Conservation (phyloP, 2,888 invertebrate genomes). For the Metallyticus violacea region DNA sequence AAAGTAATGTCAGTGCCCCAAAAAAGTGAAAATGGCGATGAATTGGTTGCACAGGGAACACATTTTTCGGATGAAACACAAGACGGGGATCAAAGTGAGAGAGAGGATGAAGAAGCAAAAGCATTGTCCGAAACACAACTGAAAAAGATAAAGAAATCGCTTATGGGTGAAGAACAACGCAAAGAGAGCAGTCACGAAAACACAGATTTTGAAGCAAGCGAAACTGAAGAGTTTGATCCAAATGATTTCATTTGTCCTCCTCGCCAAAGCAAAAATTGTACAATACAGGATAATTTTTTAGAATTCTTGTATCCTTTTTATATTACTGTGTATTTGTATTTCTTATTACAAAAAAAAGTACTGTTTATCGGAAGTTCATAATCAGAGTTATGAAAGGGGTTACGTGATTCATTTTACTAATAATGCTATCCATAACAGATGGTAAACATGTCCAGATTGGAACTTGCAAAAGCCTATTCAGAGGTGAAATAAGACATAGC, state of each 20-base stretch:
- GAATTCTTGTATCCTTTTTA: conserved; percentile 69
- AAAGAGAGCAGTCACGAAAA: conserved; percentile 16
- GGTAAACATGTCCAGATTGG: too few species aligned
- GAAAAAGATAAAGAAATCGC: conserved; percentile 32
- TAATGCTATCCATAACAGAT: too few species aligned
- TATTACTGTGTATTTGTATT: too few species aligned
- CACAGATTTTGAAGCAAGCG: conserved; percentile 24
- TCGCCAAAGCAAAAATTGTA: conserved; percentile 51
- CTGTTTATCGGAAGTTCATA: too few species aligned
- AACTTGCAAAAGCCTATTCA: too few species aligned
- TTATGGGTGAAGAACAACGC: conserved; percentile 41
- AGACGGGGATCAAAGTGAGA: neutral
- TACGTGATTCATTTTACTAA: too few species aligned
- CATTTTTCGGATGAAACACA: neutral
- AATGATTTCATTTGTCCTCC: conserved; percentile 58
- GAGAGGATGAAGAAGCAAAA: neutral
- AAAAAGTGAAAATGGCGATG: neutral
- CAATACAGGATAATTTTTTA: conserved; percentile 58
- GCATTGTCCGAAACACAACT: conserved; percentile 6
- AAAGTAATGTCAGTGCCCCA: too few species aligned
- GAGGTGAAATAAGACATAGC: too few species aligned
- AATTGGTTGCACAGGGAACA: neutral
- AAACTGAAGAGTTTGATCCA: conserved; percentile 19
- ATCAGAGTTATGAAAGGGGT: too few species aligned
- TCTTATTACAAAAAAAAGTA: too few species aligned